These are phyloP conservation scores for Synergus umbraculus DNA, from an alignment of 2,888 invertebrate genomes.

Conservation along the genomic window DNA sequence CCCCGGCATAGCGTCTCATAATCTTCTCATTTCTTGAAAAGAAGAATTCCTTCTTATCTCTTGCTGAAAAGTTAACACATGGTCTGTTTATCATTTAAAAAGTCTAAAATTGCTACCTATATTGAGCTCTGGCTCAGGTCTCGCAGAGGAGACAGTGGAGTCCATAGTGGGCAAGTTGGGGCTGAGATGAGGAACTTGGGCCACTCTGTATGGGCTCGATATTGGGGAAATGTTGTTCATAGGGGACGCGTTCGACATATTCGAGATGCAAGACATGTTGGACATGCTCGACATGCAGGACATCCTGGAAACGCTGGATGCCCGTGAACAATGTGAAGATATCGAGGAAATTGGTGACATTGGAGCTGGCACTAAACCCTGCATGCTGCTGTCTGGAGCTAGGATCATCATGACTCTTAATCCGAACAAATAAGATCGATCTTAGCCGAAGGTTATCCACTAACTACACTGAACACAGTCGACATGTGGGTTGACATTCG, in stretches of 20 bases:
- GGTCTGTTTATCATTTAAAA: background rate
- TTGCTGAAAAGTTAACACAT: background rate
- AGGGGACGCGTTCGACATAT: constrained; percentile 53
- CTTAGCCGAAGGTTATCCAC: constrained; percentile 34
- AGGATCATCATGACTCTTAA: constrained; percentile 79
- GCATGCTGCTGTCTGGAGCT: constrained; percentile 84
- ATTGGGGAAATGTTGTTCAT: constrained; percentile 41
- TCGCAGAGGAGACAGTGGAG: constrained; percentile 75
- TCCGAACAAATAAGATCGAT: background rate
- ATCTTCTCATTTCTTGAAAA: no score
- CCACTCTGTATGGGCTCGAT: constrained; percentile 67
- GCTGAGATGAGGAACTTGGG: constrained; percentile 67
- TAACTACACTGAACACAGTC: constrained; percentile 61
- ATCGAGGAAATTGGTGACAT: constrained; percentile 78
- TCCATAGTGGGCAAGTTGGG: constrained; percentile 76
- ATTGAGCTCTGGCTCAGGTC: constrained; percentile 84
- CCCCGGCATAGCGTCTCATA: no score
- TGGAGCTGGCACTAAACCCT: constrained; percentile 78
- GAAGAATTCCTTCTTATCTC: no score
- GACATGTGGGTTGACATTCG: constrained; percentile 50
- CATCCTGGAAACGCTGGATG: constrained; percentile 58
- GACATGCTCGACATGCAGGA: constrained; percentile 42
- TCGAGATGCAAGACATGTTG: constrained; percentile 46
- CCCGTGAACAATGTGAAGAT: constrained; percentile 70
- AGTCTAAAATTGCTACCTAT: constrained; percentile 80